These are phyloP conservation scores for Andricus grossulariae DNA, from an alignment of 1,140 invertebrate genomes.

Conservation along the genomic window DNA sequence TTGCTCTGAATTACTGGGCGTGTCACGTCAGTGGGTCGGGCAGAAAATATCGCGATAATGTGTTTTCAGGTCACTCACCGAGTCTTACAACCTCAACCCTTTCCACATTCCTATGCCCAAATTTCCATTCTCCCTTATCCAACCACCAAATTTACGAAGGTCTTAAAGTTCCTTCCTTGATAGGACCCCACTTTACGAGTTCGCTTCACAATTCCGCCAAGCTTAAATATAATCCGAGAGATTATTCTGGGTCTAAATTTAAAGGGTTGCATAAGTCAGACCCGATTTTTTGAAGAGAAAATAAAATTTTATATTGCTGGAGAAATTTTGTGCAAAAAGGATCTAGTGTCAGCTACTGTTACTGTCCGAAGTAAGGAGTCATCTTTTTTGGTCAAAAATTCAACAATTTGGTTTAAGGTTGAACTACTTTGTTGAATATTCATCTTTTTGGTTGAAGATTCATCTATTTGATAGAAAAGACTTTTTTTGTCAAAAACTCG, in stretches of 20 bases:
- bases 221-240: not conserved
- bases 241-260: not conserved
- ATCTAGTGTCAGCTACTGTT: too few relatives aligned
- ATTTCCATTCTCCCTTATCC: conserved; percentile 15
- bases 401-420: too few relatives aligned
- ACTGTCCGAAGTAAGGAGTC: too few relatives aligned
- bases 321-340: too few relatives aligned
- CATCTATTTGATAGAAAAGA: too few relatives aligned
- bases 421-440: too few relatives aligned
- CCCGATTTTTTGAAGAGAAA: not conserved
- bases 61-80: conserved; percentile 65
- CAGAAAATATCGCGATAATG: conserved; percentile 59
- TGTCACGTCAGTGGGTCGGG: conserved; percentile 64
- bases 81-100: conserved; percentile 30
- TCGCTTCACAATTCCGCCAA: not conserved
- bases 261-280: not conserved
- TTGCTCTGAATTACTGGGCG: conserved; percentile 58
- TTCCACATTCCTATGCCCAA: conserved; percentile 13
- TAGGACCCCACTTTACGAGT: conserved; percentile 5
- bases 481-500: too few relatives aligned
- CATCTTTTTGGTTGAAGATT: too few relatives aligned
- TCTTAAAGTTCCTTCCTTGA: conserved; percentile 14
- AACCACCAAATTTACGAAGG: conserved; percentile 19
- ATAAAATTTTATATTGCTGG: too few relatives aligned
- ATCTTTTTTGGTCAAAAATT: too few relatives aligned